Percentiles rank a stretch among this genome's conserved stretches.
Evolutionary conservation across 2,888 invertebrate genomes (phyloP).

Genomic region (Rhopalosiphum nymphaeae): DNA sequence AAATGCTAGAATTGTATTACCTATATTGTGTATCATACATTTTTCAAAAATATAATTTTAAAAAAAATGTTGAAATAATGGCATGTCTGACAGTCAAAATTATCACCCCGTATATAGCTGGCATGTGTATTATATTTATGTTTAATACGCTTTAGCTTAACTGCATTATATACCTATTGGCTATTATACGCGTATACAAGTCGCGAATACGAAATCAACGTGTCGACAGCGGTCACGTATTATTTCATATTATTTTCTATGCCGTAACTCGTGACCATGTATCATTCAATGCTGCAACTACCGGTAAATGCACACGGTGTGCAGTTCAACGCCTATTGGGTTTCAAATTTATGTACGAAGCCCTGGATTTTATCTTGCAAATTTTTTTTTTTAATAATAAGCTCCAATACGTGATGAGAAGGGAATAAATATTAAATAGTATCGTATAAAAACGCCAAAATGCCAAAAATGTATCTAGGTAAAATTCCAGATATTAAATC

Average conservation of each 20-base stretch:
- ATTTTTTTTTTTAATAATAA: not conserved
- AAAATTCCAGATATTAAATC: not conserved
- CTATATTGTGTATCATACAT: not conserved
- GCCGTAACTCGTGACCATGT: not conserved
- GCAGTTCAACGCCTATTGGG: not conserved
- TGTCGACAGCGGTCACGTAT: not conserved
- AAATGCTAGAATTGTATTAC: not conserved
- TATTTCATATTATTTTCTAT: not conserved
- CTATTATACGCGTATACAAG: not conserved
- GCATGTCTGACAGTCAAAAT: not conserved
- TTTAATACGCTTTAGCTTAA: not conserved
- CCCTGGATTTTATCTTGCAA: not conserved
- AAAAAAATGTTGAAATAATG: not conserved
- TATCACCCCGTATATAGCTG: not conserved
- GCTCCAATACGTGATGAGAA: not conserved
- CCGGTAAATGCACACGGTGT: not conserved
- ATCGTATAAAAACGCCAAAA: not conserved
- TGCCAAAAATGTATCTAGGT: not conserved
- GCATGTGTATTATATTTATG: not conserved
- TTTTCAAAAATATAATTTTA: not conserved
- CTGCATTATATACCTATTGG: not conserved
- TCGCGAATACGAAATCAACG: slow-evolving; percentile 44
- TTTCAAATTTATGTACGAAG: not conserved
- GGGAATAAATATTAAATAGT: not conserved
- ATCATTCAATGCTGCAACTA: not conserved